Evolutionary conservation across 2,113 vertebrate species (phyloP).

Genomic region (Phalacrocorax aristotelis): DNA sequence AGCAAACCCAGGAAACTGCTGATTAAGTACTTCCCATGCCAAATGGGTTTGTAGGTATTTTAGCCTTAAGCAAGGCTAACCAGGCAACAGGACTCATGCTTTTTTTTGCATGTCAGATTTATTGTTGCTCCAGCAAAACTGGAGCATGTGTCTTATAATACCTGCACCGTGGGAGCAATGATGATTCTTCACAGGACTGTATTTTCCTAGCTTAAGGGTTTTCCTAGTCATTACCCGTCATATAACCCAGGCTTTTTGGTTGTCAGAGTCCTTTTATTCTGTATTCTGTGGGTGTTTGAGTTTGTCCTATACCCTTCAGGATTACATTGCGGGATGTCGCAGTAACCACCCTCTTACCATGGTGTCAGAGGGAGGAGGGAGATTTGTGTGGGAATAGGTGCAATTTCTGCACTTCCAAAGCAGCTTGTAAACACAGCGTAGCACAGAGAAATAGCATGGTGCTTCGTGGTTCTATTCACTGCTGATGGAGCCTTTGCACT

Average conservation of each 20-base stretch:
- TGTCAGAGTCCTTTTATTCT: not conserved
- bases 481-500: not conserved
- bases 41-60: not conserved
- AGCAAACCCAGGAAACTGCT: not conserved
- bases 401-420: not conserved
- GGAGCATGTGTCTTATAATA: not conserved
- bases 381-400: not conserved
- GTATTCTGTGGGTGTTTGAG: not conserved
- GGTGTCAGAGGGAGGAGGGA: not conserved
- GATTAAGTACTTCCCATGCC: not conserved
- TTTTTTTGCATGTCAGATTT: not conserved
- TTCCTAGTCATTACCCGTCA: constrained; percentile 25
- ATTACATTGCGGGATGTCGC: not conserved
- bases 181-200: not conserved
- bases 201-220: constrained; percentile 14
- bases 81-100: not conserved
- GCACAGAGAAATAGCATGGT: not conserved
- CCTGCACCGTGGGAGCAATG: not conserved
- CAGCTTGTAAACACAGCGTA: not conserved
- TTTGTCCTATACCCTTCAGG: constrained; percentile 6
- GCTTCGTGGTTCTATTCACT: accelerated
- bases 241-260: not conserved
- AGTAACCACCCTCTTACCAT: not conserved
- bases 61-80: not conserved
- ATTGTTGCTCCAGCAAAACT: constrained; percentile 6